Conservation (phyloP, 2,797 vertebrate genomes). For the Scolopax bukidnonensis region DNA sequence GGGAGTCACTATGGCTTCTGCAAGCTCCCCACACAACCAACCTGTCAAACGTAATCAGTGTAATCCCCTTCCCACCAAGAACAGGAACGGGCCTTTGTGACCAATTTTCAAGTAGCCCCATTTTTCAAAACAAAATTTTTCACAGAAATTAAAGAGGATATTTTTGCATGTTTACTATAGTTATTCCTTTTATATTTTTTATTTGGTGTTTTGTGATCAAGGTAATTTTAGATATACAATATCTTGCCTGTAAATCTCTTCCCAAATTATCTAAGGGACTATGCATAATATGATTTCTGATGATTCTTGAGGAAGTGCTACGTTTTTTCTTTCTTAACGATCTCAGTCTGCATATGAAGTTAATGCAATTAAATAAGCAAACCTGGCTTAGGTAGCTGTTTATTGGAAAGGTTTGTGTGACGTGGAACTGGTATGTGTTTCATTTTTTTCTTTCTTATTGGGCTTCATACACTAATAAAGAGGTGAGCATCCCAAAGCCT, state of each 20-base stretch:
- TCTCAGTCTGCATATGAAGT: neutral
- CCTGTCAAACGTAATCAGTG: fast-evolving
- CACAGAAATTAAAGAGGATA: neutral
- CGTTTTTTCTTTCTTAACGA: neutral
- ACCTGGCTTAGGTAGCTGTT: neutral
- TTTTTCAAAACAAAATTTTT: neutral
- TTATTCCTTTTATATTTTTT: neutral
- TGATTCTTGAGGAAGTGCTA: neutral
- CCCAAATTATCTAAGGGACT: neutral
- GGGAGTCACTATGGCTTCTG: neutral
- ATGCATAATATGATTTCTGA: neutral
- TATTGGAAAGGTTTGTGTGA: neutral
- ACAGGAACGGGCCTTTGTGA: neutral
- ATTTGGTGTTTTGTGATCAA: neutral
- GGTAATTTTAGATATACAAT: neutral
- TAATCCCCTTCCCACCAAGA: neutral
- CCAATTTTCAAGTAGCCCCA: neutral
- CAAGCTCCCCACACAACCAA: neutral
- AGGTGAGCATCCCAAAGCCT: neutral
- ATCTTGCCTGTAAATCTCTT: neutral
- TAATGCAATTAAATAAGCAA: neutral
- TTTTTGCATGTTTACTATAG: neutral
- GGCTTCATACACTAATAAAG: neutral
- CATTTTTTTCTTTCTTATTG: neutral
- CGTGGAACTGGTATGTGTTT: neutral